Evolutionary conservation across 2,888 invertebrate species (phyloP).

Genomic region (Stenichneumon culpator): DNA sequence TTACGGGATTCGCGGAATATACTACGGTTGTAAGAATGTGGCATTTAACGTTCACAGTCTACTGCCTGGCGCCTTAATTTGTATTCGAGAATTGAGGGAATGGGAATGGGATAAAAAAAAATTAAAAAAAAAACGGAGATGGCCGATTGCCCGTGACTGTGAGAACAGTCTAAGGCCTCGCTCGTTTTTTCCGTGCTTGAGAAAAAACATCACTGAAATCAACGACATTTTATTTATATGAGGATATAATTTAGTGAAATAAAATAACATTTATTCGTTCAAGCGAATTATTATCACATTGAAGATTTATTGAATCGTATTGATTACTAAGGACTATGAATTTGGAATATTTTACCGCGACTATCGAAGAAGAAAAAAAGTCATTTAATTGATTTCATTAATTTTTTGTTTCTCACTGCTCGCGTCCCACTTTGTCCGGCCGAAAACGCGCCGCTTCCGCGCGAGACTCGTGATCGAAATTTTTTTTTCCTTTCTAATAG

Average conservation of each 20-base stretch:
- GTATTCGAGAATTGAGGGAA: constrained; percentile 6
- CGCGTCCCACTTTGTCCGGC: not conserved
- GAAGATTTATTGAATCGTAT: too few relatives aligned
- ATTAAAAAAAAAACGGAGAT: not conserved
- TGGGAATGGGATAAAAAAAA: not conserved
- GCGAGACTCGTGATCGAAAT: not conserved
- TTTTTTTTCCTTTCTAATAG: too few relatives aligned
- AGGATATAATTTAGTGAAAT: not conserved
- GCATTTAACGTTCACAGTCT: constrained; percentile 31
- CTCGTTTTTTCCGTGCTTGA: not conserved
- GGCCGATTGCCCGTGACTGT: constrained; percentile 30
- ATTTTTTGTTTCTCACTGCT: not conserved
- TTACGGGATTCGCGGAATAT: constrained; percentile 19
- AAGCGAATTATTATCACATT: too few relatives aligned
- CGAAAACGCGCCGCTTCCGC: not conserved
- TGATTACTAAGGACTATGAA: not conserved
- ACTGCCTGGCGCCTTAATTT: not conserved
- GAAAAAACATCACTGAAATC: not conserved
- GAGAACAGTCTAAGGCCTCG: not conserved
- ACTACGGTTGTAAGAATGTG: constrained; percentile 27
- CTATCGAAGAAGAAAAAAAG: not conserved
- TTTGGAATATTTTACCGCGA: not conserved
- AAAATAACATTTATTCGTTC: too few relatives aligned
- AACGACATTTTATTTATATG: not conserved
- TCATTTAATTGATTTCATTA: too few relatives aligned